Evolutionary conservation across 1,140 invertebrate species (phyloP).

Genomic region (Drosophila mauritiana): DNA sequence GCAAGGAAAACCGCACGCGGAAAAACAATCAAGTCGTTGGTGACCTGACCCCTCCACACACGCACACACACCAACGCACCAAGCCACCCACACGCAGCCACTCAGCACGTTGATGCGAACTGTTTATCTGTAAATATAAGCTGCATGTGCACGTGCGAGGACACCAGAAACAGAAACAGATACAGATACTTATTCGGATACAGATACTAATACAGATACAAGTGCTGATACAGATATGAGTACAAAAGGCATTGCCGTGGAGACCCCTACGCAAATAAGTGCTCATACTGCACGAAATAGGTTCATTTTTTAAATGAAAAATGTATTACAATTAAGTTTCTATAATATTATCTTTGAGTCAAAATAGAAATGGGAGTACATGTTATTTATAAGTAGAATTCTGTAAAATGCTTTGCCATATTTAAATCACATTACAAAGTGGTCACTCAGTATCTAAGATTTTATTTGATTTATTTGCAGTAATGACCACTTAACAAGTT

Average conservation of each 20-base stretch:
- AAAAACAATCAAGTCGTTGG: slow-evolving; percentile 55
- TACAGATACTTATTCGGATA: slow-evolving; percentile 5
- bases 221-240: slow-evolving; percentile 1
- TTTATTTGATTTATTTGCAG: no score
- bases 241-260: slow-evolving; percentile 11
- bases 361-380: no score
- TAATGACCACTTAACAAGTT: no score
- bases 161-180: slow-evolving; percentile 34
- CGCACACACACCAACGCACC: background rate
- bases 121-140: slow-evolving; percentile 66
- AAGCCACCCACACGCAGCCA: slow-evolving; percentile 9
- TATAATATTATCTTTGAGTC: no score
- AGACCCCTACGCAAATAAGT: slow-evolving; percentile 18
- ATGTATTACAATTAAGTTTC: no score
- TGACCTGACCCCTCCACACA: slow-evolving; percentile 35
- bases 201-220: slow-evolving; percentile 3
- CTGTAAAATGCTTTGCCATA: no score
- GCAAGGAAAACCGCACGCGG: slow-evolving; percentile 44
- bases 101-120: slow-evolving; percentile 21
- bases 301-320: background rate
- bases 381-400: no score
- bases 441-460: no score
- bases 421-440: no score
- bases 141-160: slow-evolving; percentile 29
- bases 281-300: background rate